A percentile compares a stretch with the other conserved stretches of the same genome.
These are phyloP conservation scores for Siniperca obscura DNA, from an alignment of 2,797 vertebrate species.

Conservation along the genomic window DNA sequence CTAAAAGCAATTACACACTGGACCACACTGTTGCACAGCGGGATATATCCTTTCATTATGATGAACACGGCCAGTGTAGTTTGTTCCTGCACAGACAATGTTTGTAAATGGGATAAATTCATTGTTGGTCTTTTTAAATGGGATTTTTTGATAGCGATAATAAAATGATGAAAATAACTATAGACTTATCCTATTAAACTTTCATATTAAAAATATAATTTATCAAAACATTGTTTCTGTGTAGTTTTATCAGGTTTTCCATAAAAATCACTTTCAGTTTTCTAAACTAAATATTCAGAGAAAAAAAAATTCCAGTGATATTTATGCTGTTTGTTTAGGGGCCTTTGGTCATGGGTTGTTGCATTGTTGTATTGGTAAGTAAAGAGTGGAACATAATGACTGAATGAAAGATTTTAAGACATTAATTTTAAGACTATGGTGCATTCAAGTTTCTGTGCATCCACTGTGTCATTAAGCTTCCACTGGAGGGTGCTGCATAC, in stretches of 20 bases:
- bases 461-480: slow-evolving; percentile 18
- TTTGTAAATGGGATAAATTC: background rate
- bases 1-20: background rate
- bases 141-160: background rate
- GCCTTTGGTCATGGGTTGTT: background rate
- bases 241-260: background rate
- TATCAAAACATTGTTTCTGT: background rate
- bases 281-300: background rate
- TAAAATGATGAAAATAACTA: background rate
- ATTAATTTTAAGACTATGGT: background rate
- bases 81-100: background rate
- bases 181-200: background rate
- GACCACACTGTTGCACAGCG: background rate
- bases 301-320: background rate
- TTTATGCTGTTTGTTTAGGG: background rate
- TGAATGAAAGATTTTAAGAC: background rate
- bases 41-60: background rate
- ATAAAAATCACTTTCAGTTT: background rate
- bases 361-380: background rate
- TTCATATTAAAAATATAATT: background rate
- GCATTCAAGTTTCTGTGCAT: background rate
- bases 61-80: background rate
- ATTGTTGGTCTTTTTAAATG: background rate
- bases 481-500: slow-evolving; percentile 61
- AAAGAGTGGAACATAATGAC: background rate